Evolutionary conservation across 1,140 invertebrate genomes (phyloP).

Genomic region (Diorhabda elongata): DNA sequence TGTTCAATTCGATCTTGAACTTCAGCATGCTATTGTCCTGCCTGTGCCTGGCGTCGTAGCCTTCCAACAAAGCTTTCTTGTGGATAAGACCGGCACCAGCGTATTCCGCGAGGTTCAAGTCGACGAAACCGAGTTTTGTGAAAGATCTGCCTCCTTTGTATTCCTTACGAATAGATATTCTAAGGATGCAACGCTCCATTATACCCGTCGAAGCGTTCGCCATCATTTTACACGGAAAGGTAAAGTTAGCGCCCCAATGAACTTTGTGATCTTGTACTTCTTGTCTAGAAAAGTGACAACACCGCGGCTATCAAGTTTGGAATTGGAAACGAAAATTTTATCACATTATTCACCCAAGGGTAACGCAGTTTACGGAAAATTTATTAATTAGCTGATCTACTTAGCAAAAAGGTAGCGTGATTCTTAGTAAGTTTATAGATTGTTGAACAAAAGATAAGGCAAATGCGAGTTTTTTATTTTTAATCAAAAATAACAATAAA

Average conservation of each 20-base stretch:
- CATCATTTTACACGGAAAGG: slow-evolving; percentile 94
- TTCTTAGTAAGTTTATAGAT: no score
- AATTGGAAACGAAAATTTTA: no score
- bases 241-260: slow-evolving; percentile 84
- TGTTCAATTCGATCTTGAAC: slow-evolving; percentile 87
- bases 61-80: slow-evolving; percentile 85
- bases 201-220: slow-evolving; percentile 91
- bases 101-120: slow-evolving; percentile 94
- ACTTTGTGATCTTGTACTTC: slow-evolving; percentile 92
- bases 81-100: slow-evolving; percentile 85
- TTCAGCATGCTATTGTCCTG: slow-evolving; percentile 95
- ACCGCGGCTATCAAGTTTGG: not conserved
- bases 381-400: no score
- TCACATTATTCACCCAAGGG: no score
- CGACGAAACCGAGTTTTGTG: slow-evolving; percentile 89
- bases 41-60: slow-evolving; percentile 84
- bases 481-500: no score
- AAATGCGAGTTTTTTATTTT: no score
- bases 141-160: slow-evolving; percentile 55
- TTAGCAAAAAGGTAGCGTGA: no score
- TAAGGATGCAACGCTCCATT: slow-evolving; percentile 84
- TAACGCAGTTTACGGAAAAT: no score
- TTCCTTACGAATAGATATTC: slow-evolving; percentile 94
- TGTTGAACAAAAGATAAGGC: no score
- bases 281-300: slow-evolving; percentile 60